Evolutionary conservation across 2,888 invertebrate genomes (phyloP).

Genomic region (Clanis bilineata): DNA sequence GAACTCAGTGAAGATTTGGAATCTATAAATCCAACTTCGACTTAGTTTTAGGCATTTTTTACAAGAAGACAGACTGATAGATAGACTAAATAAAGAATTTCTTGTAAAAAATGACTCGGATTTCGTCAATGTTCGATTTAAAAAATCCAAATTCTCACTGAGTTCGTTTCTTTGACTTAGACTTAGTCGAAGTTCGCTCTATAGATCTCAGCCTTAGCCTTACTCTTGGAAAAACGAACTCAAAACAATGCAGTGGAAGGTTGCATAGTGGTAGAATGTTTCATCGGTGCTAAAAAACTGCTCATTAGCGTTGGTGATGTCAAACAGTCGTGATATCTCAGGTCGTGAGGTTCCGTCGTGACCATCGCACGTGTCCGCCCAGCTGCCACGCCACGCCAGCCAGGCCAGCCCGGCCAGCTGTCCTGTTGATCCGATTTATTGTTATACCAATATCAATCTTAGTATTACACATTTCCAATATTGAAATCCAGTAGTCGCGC

Average conservation of each 20-base stretch:
- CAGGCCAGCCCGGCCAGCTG: conserved; percentile 26
- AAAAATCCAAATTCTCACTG: no score
- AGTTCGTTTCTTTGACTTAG: no score
- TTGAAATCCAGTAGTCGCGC: conserved; percentile 15
- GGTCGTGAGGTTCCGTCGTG: conserved; percentile 63
- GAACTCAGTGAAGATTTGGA: no score
- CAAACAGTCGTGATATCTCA: conserved; percentile 46
- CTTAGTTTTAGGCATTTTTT: no score
- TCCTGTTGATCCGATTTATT: conserved; percentile 51
- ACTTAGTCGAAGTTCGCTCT: no score
- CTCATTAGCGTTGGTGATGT: conserved; percentile 23
- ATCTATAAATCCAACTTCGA: no score
- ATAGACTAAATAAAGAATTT: no score
- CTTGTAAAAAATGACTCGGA: no score
- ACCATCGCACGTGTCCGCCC: conserved; percentile 67
- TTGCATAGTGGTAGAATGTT: not conserved
- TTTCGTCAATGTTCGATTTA: no score
- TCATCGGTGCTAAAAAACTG: conserved; percentile 4
- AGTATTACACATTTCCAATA: conserved; percentile 25
- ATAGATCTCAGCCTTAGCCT: no score
- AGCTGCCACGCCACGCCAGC: no score
- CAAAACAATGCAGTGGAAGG: not conserved
- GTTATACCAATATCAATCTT: conserved; percentile 57
- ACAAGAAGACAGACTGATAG: no score
- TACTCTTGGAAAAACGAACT: not conserved